These are phyloP conservation scores for Nasonovia ribisnigri DNA, from an alignment of 2,888 invertebrate species.

Conservation along the genomic window DNA sequence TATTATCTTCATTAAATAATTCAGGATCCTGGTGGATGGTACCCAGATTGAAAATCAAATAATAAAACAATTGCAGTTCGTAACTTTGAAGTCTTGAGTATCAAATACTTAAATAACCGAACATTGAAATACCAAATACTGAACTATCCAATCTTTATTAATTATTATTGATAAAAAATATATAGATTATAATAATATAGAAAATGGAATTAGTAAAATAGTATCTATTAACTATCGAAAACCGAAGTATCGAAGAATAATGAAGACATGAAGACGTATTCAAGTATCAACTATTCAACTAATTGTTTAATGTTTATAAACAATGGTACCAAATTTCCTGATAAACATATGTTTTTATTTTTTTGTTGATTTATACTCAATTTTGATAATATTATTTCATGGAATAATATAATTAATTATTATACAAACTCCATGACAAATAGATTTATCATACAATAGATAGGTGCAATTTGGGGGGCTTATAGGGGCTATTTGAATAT, in stretches of 20 bases:
- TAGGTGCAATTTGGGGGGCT: too few relatives aligned
- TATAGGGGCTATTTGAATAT: too few relatives aligned
- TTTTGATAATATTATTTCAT: not conserved
- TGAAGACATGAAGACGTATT: too few relatives aligned
- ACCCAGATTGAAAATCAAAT: not conserved
- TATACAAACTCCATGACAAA: too few relatives aligned
- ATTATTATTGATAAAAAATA: not conserved
- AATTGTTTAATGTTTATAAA: conserved; percentile 55
- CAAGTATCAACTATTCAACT: not conserved
- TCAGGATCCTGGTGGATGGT: not conserved
- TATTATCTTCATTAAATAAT: not conserved
- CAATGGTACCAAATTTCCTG: conserved; percentile 44
- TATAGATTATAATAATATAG: not conserved
- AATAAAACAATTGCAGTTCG: not conserved
- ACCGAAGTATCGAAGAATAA: too few relatives aligned
- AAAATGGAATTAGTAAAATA: not conserved
- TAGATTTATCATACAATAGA: too few relatives aligned
- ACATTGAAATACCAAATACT: not conserved
- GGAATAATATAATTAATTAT: not conserved
- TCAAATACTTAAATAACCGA: not conserved
- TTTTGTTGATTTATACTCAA: not conserved
- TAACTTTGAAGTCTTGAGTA: not conserved
- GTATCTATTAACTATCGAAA: too few relatives aligned
- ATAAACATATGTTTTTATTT: conserved; percentile 56
- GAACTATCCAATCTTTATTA: not conserved